phyloP scores from a whole-genome alignment of 2,113 vertebrate genomes.

The Malurus melanocephalus region DNA sequence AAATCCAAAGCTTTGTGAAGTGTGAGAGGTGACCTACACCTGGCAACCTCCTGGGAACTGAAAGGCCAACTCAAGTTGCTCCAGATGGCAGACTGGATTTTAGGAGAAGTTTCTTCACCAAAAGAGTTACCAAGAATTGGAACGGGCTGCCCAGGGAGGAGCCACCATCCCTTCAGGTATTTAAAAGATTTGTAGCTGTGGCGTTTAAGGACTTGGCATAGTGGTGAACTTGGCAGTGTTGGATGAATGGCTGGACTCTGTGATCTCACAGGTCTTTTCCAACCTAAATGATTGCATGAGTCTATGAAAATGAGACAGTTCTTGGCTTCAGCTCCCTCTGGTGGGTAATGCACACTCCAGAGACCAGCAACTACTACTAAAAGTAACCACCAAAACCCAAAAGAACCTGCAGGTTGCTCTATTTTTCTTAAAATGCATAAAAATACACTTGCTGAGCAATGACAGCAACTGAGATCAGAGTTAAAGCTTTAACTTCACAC shows the following conservation, averaged over 20 bases:
- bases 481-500: background rate
- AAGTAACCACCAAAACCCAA: background rate
- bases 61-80: background rate
- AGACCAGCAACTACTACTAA: background rate
- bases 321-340: conserved; percentile 41
- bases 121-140: background rate
- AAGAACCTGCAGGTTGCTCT: background rate
- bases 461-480: background rate
- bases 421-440: background rate
- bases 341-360: background rate
- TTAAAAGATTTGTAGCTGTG: background rate
- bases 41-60: background rate
- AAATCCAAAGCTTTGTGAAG: background rate
- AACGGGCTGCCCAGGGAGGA: background rate
- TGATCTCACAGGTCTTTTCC: background rate
- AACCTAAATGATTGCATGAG: background rate
- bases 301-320: background rate
- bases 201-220: background rate
- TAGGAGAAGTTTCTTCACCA: background rate
- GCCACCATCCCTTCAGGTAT: background rate
- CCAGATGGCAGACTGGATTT: background rate
- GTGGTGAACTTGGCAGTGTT: background rate
- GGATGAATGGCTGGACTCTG: background rate
- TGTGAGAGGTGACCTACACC: background rate
- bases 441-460: background rate